phyloP scores from a whole-genome alignment of 2,888 invertebrate genomes.

The Eumerus sabulonum region DNA sequence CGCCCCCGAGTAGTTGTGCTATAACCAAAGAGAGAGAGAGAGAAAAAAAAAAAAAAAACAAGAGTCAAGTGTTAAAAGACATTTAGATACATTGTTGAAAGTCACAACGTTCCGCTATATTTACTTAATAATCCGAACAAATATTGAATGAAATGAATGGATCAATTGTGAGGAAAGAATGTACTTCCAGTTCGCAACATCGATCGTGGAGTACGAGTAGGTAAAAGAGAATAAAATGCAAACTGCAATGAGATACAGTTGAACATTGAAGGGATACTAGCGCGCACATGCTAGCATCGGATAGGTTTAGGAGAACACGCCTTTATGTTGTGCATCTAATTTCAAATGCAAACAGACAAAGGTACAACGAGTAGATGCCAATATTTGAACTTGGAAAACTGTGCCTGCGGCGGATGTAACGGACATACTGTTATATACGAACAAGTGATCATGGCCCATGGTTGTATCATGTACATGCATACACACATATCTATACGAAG shows the following conservation, averaged over 20 bases:
- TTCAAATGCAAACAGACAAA: conserved; percentile 55
- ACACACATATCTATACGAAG: not conserved
- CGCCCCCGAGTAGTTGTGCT: conserved; percentile 91
- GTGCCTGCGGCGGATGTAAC: conserved; percentile 11
- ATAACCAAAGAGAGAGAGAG: conserved; percentile 76
- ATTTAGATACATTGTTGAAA: conserved; percentile 62
- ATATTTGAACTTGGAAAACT: conserved; percentile 46
- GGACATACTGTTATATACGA: conserved; percentile 20
- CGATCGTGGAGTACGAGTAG: too few relatives aligned
- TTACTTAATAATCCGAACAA: conserved; percentile 58
- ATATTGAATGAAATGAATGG: conserved; percentile 59
- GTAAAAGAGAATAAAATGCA: conserved; percentile 11
- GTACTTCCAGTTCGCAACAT: conserved; percentile 41
- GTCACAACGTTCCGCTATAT: conserved; percentile 59
- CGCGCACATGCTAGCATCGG: not conserved
- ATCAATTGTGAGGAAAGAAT: conserved; percentile 50
- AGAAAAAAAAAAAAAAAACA: conserved; percentile 32
- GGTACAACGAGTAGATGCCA: conserved; percentile 35
- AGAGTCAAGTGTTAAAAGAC: conserved; percentile 49
- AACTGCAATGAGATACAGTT: not conserved
- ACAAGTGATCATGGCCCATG: conserved; percentile 29
- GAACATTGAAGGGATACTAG: conserved; percentile 26
- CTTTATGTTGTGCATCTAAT: conserved; percentile 54
- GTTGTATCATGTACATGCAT: not conserved
- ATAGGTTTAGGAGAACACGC: conserved; percentile 45